Conservation (phyloP, 2,113 vertebrate genomes). For the Neopipo cinnamomea region DNA sequence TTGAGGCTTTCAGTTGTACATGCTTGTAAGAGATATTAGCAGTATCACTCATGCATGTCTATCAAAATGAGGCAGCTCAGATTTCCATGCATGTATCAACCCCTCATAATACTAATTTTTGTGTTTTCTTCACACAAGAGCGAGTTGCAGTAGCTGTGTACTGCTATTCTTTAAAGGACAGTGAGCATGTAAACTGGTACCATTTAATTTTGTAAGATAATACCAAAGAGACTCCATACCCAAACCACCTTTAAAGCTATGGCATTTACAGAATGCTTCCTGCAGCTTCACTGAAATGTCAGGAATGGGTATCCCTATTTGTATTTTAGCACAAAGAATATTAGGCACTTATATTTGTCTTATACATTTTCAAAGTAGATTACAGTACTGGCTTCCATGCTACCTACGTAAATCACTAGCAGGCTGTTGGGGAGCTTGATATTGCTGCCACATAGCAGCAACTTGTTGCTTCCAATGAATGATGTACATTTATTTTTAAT, state of each 20-base stretch:
- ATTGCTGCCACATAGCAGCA: background rate
- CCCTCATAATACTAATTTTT: slow-evolving; percentile 9
- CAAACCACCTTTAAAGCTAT: background rate
- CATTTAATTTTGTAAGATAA: background rate
- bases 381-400: background rate
- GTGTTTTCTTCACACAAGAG: background rate
- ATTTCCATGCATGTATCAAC: slow-evolving; percentile 6
- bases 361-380: background rate
- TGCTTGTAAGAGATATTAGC: background rate
- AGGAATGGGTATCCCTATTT: background rate
- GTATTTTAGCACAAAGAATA: background rate
- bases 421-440: background rate
- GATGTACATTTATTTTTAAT: background rate
- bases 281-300: background rate
- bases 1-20: slow-evolving; percentile 13
- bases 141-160: background rate
- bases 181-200: background rate
- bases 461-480: background rate
- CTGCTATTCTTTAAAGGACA: background rate
- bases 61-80: slow-evolving; percentile 31
- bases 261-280: background rate
- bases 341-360: background rate
- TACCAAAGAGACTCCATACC: background rate
- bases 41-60: slow-evolving; percentile 11
- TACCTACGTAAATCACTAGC: background rate